Conservation (phyloP, 1,140 invertebrate species). For the Nixonia krombeini region DNA sequence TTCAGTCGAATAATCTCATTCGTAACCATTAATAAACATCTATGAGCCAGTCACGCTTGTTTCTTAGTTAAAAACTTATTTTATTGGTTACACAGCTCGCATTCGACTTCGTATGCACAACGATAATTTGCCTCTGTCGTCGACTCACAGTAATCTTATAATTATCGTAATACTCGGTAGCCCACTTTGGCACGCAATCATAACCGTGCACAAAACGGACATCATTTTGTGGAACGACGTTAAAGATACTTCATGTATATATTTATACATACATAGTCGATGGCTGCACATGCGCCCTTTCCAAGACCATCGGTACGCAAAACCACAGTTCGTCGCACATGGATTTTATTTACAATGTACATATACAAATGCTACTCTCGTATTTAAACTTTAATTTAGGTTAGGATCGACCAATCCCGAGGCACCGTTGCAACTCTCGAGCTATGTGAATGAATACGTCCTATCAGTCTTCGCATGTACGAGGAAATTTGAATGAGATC, state of each 20-base stretch:
- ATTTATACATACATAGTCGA: slow-evolving; percentile 45
- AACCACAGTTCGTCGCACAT: slow-evolving; percentile 41
- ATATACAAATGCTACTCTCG: slow-evolving; percentile 50
- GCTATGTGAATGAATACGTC: not conserved
- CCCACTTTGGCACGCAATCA: too few species aligned
- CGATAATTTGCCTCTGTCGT: not conserved
- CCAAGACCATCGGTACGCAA: slow-evolving; percentile 60
- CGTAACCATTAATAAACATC: slow-evolving; percentile 33
- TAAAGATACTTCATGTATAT: slow-evolving; percentile 40
- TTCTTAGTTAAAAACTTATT: not conserved
- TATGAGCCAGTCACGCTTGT: slow-evolving; percentile 7
- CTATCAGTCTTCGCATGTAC: not conserved
- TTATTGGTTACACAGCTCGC: not conserved
- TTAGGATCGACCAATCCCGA: not conserved
- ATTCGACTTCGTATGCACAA: slow-evolving; percentile 1
- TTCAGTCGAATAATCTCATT: slow-evolving; percentile 22
- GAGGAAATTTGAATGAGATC: not conserved
- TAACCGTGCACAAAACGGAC: not conserved
- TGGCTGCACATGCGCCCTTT: slow-evolving; percentile 63
- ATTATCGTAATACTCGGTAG: too few species aligned
- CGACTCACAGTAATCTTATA: not conserved
- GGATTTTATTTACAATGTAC: slow-evolving; percentile 67
- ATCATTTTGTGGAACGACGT: slow-evolving; percentile 23
- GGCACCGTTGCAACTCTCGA: not conserved
- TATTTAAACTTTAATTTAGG: slow-evolving; percentile 13